These are phyloP conservation scores for Chromis chromis DNA, from an alignment of 2,797 vertebrate species.

Conservation along the genomic window DNA sequence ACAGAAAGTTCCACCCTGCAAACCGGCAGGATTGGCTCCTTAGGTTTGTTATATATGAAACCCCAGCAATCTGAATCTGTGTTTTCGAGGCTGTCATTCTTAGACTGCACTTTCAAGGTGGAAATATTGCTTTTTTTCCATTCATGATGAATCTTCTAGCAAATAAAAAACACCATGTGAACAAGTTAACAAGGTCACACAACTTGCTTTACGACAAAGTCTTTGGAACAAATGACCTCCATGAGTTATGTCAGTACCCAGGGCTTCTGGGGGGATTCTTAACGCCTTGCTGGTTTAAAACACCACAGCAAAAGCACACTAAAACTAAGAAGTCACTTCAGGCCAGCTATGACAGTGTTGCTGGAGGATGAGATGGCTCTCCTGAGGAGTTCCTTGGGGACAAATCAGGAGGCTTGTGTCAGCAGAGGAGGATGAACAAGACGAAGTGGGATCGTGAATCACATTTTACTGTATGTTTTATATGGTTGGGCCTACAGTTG, in stretches of 20 bases:
- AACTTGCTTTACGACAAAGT: too few species aligned
- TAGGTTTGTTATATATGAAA: too few species aligned
- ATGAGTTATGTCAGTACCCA: background rate
- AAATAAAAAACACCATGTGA: too few species aligned
- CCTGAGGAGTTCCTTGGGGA: slow-evolving; percentile 7
- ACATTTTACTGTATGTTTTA: background rate
- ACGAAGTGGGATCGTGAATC: background rate
- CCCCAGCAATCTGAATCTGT: too few species aligned
- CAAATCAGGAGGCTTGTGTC: slow-evolving; percentile 28
- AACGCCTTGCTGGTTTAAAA: background rate
- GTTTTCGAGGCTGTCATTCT: too few species aligned
- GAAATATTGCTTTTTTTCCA: too few species aligned
- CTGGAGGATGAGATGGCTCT: slow-evolving; percentile 5
- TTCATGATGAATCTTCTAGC: too few species aligned
- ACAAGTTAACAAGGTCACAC: too few species aligned
- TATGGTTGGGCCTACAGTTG: background rate
- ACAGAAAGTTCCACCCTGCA: too few species aligned
- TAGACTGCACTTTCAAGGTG: too few species aligned
- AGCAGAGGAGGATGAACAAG: background rate
- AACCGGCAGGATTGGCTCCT: too few species aligned
- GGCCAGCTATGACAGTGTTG: background rate
- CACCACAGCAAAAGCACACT: background rate
- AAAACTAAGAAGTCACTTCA: background rate
- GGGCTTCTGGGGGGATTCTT: background rate
- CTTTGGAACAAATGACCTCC: too few species aligned